phyloP scores from a whole-genome alignment of 2,113 vertebrate species.

The Thalassoma bifasciatum region DNA sequence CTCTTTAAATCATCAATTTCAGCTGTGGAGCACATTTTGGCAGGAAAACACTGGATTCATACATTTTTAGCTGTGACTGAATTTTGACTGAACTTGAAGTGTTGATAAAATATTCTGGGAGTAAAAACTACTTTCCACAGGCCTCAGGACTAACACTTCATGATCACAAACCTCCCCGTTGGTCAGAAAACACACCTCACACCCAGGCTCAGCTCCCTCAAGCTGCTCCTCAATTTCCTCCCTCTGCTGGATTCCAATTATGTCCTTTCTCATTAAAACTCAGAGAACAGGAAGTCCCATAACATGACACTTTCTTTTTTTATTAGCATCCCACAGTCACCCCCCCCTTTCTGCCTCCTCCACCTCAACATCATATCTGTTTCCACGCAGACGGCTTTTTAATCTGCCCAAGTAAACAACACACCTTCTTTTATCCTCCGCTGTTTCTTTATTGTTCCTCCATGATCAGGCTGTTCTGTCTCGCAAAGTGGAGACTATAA shows the following conservation, averaged over 20 bases:
- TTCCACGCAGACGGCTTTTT: slow-evolving; percentile 55
- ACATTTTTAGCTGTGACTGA: too few relatives aligned
- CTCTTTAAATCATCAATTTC: too few relatives aligned
- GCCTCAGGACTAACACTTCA: too few relatives aligned
- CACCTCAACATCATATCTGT: slow-evolving; percentile 23
- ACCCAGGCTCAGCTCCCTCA: background rate
- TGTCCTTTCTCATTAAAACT: slow-evolving; percentile 58
- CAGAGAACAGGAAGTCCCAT: slow-evolving; percentile 57
- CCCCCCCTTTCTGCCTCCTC: slow-evolving; percentile 15
- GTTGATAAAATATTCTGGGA: too few relatives aligned
- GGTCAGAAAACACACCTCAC: background rate
- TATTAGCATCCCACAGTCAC: slow-evolving; percentile 54
- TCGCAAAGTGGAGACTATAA: slow-evolving; percentile 61
- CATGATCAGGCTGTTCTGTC: slow-evolving; percentile 55
- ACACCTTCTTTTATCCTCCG: slow-evolving; percentile 41
- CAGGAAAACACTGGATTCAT: too few relatives aligned
- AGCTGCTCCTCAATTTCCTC: slow-evolving; percentile 1
- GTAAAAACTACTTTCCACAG: too few relatives aligned
- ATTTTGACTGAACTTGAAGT: too few relatives aligned
- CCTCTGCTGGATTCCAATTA: slow-evolving; percentile 59
- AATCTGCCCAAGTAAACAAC: slow-evolving; percentile 67
- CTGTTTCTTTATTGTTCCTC: slow-evolving; percentile 68
- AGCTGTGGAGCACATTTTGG: too few relatives aligned
- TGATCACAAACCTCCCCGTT: background rate
- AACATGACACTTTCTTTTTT: slow-evolving; percentile 42